These are phyloP conservation scores for Scalopus aquaticus DNA, from an alignment of 2,113 vertebrate species.

Conservation along the genomic window DNA sequence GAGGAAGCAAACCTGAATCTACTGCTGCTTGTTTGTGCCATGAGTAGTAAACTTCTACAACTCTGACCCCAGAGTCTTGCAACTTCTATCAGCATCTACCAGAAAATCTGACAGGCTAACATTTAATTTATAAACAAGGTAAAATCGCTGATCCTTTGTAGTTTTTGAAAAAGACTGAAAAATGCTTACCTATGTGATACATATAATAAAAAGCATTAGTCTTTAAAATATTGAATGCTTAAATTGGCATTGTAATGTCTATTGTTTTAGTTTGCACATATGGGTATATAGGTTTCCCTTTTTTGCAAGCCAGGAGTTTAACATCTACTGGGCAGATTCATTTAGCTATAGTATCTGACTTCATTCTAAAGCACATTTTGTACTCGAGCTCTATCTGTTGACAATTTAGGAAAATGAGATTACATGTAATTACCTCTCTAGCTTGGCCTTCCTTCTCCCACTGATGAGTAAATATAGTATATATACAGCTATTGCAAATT, in stretches of 20 bases:
- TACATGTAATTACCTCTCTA: slow-evolving; percentile 3
- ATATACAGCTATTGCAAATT: slow-evolving; percentile 4
- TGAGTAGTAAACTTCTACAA: background rate
- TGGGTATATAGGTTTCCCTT: background rate
- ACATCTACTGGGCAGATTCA: background rate
- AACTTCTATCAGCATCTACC: background rate
- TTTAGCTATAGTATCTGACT: background rate
- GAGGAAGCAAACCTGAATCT: background rate
- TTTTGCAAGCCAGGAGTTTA: background rate
- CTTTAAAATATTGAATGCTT: background rate
- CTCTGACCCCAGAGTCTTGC: background rate
- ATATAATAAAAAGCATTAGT: background rate
- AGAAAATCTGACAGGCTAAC: background rate
- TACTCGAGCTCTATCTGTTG: background rate
- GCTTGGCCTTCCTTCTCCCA: background rate
- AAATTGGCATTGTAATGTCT: background rate
- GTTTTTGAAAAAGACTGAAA: background rate
- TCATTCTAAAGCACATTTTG: background rate
- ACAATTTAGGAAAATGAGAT: background rate
- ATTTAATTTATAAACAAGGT: background rate
- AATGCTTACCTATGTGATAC: background rate
- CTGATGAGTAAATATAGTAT: background rate
- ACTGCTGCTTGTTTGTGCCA: background rate
- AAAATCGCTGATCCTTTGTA: background rate
- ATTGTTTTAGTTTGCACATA: background rate